Percentiles rank a stretch among this genome's conserved stretches.
Conservation (phyloP, 2,888 invertebrate genomes). For the Eueremaeus valkanovi region DNA sequence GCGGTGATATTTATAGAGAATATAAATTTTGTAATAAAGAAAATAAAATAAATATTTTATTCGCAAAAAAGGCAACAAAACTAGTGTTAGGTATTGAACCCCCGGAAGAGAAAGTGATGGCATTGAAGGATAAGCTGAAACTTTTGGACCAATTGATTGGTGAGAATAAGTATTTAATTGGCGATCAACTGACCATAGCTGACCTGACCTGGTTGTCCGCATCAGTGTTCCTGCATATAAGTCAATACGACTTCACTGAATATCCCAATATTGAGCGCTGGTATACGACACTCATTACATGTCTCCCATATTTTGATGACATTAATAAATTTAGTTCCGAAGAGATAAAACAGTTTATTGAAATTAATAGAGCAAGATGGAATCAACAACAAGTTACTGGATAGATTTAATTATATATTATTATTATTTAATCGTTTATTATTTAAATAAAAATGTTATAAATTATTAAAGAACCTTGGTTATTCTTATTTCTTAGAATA, state of each 20-base stretch:
- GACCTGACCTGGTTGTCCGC: conserved; percentile 67
- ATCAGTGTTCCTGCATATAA: conserved; percentile 64
- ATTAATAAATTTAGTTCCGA: not conserved
- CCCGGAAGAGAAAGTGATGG: too few species aligned
- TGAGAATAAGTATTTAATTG: not conserved
- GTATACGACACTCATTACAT: conserved; percentile 41
- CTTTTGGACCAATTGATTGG: not conserved
- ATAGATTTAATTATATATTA: too few species aligned
- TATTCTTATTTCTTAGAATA: too few species aligned
- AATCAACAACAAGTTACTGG: too few species aligned
- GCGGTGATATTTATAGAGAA: too few species aligned
- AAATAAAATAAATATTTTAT: not conserved
- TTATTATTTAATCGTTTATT: too few species aligned
- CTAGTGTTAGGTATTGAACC: not conserved
- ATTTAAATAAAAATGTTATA: too few species aligned
- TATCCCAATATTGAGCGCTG: conserved; percentile 43
- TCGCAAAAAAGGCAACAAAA: not conserved
- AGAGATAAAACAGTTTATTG: not conserved
- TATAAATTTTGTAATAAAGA: not conserved
- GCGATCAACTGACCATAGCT: conserved; percentile 65
- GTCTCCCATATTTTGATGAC: conserved; percentile 24
- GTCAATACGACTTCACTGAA: not conserved
- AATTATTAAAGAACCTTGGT: too few species aligned
- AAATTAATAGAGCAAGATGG: not conserved
- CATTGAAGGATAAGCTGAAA: not conserved